Base-by-base conservation (phyloP, 2,797 vertebrate genomes). In the Micropoecilia bifurca region DNA sequence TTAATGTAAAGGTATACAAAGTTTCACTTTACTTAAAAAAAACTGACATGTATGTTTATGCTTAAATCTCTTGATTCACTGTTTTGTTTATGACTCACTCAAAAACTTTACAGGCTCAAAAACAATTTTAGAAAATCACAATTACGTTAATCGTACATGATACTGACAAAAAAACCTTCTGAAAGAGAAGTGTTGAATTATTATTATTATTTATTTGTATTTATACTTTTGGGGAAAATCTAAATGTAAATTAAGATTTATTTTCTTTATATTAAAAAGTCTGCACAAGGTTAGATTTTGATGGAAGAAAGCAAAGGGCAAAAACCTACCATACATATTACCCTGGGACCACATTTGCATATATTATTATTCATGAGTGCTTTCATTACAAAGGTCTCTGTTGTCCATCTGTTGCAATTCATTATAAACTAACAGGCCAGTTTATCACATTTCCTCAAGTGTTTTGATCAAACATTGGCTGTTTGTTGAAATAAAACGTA, bases 381-480 rank as follows among this genome's bases (percentile, higher is more conserved):
- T 71, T 77, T 71, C 39, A 71, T 77, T 48, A 68, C 61, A 78
- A 75, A 57, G 12, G 72, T 79, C 77, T 76, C 72, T 77, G 74
- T 77, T 76, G 77, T 85, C 75, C 78, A 83, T 85, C 83, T 85
- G 75, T 76, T 77, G 53, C 33, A 48, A 73, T 77, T 76, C 36
- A 88, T 84, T 84, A 81, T 9, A 76, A 80, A 84, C 66, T 69
- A 74, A 84, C 76, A 82, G 46, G 69, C 59, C 46, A 71, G 14
- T 33, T 78, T 45, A 33, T 68, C 6, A 73, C 22, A 66, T 48
- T 75, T 81, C 80, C 73, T 73, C 46, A 57, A 25, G 10, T 43
- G 45, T 9, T 77, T 78, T 75, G 41, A 30, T 77, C 47, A 39
- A 68, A 20, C 18, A 68, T 41, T 68, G 18, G 3, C 3, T 20